Evolutionary conservation across 1,140 invertebrate species (phyloP).

Genomic region (Idris sp.): DNA sequence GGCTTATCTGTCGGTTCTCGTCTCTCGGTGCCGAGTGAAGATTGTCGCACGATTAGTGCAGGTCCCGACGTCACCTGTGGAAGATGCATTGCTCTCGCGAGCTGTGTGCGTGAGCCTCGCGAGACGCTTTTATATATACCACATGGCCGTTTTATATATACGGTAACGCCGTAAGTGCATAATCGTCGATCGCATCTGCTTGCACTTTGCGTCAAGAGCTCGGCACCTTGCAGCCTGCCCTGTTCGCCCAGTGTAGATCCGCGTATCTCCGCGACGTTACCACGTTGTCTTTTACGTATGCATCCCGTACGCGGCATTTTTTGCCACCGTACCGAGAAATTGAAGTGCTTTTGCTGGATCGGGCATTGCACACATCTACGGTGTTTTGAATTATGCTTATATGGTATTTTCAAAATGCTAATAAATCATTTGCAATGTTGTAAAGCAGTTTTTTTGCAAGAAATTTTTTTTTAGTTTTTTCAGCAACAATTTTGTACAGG

Average conservation of each 20-base stretch:
- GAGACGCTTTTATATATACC: slow-evolving; percentile 62
- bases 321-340: slow-evolving; percentile 18
- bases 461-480: no score
- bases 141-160: slow-evolving; percentile 73
- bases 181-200: slow-evolving; percentile 78
- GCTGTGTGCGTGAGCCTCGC: slow-evolving; percentile 43
- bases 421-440: slow-evolving; percentile 15
- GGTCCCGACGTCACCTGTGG: slow-evolving; percentile 73
- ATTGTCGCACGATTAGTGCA: slow-evolving; percentile 79
- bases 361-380: slow-evolving; percentile 9
- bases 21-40: slow-evolving; percentile 66
- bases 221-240: slow-evolving; percentile 70
- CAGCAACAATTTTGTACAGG: no score
- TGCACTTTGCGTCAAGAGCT: slow-evolving; percentile 77
- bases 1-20: slow-evolving; percentile 46
- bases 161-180: slow-evolving; percentile 78
- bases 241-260: slow-evolving; percentile 62
- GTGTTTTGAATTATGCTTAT: slow-evolving; percentile 38
- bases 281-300: slow-evolving; percentile 46
- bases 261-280: slow-evolving; percentile 58
- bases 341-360: slow-evolving; percentile 45
- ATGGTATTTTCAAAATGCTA: not conserved
- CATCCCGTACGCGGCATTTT: slow-evolving; percentile 43
- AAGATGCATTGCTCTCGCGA: slow-evolving; percentile 77
- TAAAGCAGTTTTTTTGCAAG: no score